Conservation (phyloP, 92 coral and sea anemone genomes). For the Virgularia gustaviana region DNA sequence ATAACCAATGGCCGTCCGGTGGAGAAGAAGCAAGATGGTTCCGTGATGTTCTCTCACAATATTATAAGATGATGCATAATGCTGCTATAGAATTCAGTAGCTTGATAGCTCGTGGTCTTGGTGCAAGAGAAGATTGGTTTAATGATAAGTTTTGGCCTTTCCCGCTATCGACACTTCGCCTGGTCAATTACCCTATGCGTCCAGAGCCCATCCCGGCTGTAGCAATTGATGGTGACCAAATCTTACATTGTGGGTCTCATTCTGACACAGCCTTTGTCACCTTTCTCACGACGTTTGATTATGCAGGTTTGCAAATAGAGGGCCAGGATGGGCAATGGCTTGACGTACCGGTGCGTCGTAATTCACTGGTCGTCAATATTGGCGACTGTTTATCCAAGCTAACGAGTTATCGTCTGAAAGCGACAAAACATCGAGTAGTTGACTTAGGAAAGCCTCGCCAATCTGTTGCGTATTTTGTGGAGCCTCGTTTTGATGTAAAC, state of each 20-base stretch:
- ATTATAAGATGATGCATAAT: slow-evolving; percentile 45
- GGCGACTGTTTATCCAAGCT: slow-evolving; percentile 49
- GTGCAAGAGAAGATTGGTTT: slow-evolving; percentile 47
- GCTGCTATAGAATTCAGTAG: slow-evolving; percentile 39
- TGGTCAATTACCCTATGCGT: slow-evolving; percentile 47
- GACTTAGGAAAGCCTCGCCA: slow-evolving; percentile 42
- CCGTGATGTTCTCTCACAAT: slow-evolving; percentile 16
- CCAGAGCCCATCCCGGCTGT: slow-evolving; percentile 10
- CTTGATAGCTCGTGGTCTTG: slow-evolving; percentile 51
- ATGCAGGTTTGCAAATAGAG: slow-evolving; percentile 47
- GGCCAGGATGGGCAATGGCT: slow-evolving; percentile 36
- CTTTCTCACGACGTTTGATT: slow-evolving; percentile 45
- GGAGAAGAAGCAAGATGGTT: slow-evolving; percentile 45
- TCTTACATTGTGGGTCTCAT: slow-evolving; percentile 43
- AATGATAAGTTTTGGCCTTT: slow-evolving; percentile 42
- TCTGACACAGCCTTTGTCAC: slow-evolving; percentile 52
- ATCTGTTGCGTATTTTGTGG: slow-evolving; percentile 54
- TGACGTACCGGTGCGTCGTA: slow-evolving; percentile 41
- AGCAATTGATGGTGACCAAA: slow-evolving; percentile 45
- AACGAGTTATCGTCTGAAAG: slow-evolving; percentile 37
- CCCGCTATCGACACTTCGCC: slow-evolving; percentile 52
- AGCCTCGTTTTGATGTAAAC: slow-evolving; percentile 53
- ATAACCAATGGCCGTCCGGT: slow-evolving; percentile 50
- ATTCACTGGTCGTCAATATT: slow-evolving; percentile 49
- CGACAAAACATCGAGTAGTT: slow-evolving; percentile 52